Evolutionary conservation across 2,888 invertebrate species (phyloP), one percentile per base, ranked within the genome.

Genomic region (Pseudococcus jackbeardsleyi): DNA sequence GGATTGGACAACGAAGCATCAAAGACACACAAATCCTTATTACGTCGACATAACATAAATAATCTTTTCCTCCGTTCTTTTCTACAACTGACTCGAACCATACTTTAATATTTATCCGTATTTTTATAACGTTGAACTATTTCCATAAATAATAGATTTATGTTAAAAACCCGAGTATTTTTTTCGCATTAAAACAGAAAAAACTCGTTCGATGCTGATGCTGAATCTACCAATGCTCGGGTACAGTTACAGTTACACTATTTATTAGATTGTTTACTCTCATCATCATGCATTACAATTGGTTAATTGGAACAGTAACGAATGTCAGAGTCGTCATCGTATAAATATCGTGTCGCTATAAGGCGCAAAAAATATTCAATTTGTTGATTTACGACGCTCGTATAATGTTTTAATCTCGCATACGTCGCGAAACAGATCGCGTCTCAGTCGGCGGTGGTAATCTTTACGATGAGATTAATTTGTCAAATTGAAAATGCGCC

Each of bases 121-220:
- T 79, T 42, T 79, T 79, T 79, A 79, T 79, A 79, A 79, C 79
- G 79, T 79, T 79, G 79, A 11, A n/a, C 79, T 42, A 79, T 79
- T 79, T 79, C 79, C 79, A 79, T 79, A 79, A 79, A 79, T 79
- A 79, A 79, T 46, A 79, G 79, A 79, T 79, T 79, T 79, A 79
- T 22, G 42, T 79, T 72, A 15, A 79, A 79, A 79, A 46, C 26
- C 39, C n/a, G 42, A n/a, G 79, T 79, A 26, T 79, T 39, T 39
- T 39, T 79, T 42, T 39, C 33, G 42, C 79, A 79, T 79, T 79
- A 42, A 79, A 72, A 39, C 26, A 42, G 42, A 42, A 72, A 42
- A 79, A 79, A 79, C 79, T 42, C 79, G 79, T 79, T 79, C 79
- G 79, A 19, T 19, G 19, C n/a, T 79, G 26, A 33, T 77, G 19